phyloP scores from a whole-genome alignment of 2,888 invertebrate species.

The Nephrotoma guestfalica region DNA sequence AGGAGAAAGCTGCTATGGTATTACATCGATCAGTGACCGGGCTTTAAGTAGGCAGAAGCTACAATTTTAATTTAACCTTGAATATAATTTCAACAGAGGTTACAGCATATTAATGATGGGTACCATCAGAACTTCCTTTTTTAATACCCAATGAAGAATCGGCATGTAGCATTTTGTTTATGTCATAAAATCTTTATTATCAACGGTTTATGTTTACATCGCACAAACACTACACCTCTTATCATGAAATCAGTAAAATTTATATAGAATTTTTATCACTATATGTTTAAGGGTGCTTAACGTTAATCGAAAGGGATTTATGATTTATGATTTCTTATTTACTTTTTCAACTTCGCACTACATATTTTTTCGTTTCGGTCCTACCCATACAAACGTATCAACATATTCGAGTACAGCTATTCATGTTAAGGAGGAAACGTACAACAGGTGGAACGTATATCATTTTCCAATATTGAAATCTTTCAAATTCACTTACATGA shows the following conservation, averaged over 20 bases:
- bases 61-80: too few relatives aligned
- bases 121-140: too few relatives aligned
- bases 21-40: too few relatives aligned
- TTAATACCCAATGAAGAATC: too few relatives aligned
- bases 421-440: not conserved
- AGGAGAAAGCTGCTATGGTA: too few relatives aligned
- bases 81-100: too few relatives aligned
- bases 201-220: not conserved
- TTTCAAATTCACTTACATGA: not conserved
- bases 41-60: too few relatives aligned
- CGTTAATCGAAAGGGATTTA: not conserved
- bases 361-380: not conserved
- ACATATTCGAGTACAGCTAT: not conserved
- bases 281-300: not conserved
- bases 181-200: not conserved
- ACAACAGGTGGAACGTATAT: conserved; percentile 3
- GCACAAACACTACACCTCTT: not conserved
- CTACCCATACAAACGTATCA: not conserved
- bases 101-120: too few relatives aligned
- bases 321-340: not conserved
- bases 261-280: not conserved
- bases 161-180: not conserved
- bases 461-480: conserved; percentile 2
- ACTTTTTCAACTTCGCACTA: not conserved
- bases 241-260: not conserved